A percentile compares a stretch with the other conserved stretches of the same genome.
These are phyloP conservation scores for Cercopithecus mona DNA, from an alignment of 2,113 vertebrate species.

Conservation along the genomic window DNA sequence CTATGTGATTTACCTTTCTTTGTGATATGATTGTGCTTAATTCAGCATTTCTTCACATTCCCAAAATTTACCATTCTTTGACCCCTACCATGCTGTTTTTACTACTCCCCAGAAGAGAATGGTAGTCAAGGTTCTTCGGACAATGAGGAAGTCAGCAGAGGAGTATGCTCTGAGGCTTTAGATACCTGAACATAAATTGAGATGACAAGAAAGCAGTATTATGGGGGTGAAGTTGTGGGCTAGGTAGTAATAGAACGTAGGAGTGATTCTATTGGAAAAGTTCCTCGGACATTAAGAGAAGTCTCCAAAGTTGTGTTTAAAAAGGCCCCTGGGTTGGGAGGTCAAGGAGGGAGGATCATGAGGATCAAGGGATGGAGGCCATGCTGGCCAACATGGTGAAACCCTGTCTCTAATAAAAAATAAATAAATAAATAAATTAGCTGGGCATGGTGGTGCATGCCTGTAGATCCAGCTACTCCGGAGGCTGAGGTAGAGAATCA, in stretches of 20 bases:
- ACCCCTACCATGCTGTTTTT: neutral
- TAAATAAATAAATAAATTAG: no score
- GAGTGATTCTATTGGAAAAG: neutral
- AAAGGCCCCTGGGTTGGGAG: neutral
- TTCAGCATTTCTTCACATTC: slow-evolving; percentile 30
- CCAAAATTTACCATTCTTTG: neutral
- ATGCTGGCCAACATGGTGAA: no score
- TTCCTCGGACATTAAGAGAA: neutral
- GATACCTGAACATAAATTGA: neutral
- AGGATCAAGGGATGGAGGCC: no score
- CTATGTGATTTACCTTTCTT: neutral
- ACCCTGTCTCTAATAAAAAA: no score
- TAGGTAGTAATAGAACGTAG: neutral
- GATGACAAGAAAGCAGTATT: slow-evolving; percentile 2
- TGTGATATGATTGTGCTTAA: neutral
- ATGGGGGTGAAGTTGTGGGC: neutral
- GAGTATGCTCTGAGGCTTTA: neutral
- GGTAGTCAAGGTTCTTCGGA: neutral
- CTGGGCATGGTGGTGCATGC: no score
- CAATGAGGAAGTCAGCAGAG: neutral
- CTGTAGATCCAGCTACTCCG: no score
- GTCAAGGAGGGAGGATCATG: no score
- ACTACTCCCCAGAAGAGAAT: neutral
- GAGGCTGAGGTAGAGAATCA: no score
- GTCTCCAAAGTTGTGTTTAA: neutral